Base-by-base conservation (phyloP, 2,888 invertebrate species). In the Drosophila picticornis region DNA sequence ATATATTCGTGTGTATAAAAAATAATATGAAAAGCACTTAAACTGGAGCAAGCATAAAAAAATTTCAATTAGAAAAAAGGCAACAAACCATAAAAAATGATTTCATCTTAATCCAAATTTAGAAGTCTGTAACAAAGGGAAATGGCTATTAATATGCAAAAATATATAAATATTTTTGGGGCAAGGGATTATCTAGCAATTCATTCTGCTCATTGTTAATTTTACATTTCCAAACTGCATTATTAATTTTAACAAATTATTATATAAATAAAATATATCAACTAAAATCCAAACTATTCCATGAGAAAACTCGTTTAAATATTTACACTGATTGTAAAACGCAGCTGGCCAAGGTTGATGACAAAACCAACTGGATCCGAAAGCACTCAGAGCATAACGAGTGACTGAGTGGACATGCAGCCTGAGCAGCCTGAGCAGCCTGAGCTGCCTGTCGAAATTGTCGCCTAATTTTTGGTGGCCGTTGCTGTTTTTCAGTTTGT, bases 341-440 rank as follows among this genome's bases (percentile, higher is more conserved):
- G 2, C 7, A 7, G 0, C 13, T 4, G 4, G 25, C 0, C 16
- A 16, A 22, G 16, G 7, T 25, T 46, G 25, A 16, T 25, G 36
- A 27, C 19, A 55, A 27, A 38, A 36, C 11, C 25, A 40, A 22
- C 13, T 55, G 43, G 27, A 50, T 27, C 16, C 50, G 43, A 2
- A 10, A 52, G 46, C 10, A 52, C 52, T 53, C 36, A 70, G 70
- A n/a, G 78, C 56, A 78, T 74, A 72, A 55, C 67, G 46, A 75
- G 64, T 22, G 65, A 55, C 68, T 53, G 65, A 61, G 55, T 61
- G 58, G 59, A 68, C 51, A 58, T 52, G 68, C 64, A 53, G 38
- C 2, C 36, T 36, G 9, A 25, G 50, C 10, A 25, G 56, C n/a
- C 25, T 36, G 50, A n/a, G 74, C 64, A 53, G 38, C 2, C 36